Evolutionary conservation across 2,113 vertebrate species (phyloP).

Genomic region (Gymnorhina tibicen): DNA sequence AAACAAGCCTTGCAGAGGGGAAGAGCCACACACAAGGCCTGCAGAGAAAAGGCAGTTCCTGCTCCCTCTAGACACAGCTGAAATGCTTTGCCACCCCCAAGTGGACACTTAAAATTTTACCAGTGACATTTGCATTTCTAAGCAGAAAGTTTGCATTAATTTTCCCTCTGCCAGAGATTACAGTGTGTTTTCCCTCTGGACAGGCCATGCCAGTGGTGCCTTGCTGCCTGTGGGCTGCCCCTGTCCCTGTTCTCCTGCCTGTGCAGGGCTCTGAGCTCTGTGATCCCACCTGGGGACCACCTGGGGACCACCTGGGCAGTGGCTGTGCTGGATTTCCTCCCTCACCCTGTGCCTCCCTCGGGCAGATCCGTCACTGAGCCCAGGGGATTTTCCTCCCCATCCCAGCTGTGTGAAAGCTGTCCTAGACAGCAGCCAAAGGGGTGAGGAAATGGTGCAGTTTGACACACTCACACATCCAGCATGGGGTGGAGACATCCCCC

Average conservation of each 20-base stretch:
- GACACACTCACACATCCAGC: neutral
- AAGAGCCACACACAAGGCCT: neutral
- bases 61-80: conserved; percentile 33
- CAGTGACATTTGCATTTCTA: neutral
- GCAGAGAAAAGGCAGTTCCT: neutral
- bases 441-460: no score
- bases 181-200: neutral
- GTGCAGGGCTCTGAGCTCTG: neutral
- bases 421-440: neutral
- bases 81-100: conserved; percentile 69
- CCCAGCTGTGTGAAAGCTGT: neutral
- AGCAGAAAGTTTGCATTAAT: neutral
- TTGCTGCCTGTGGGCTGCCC: neutral
- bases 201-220: accelerated
- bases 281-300: neutral
- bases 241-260: neutral
- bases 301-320: neutral
- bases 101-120: conserved; percentile 40
- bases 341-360: neutral
- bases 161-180: neutral
- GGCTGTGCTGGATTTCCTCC: neutral
- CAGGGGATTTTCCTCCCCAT: neutral
- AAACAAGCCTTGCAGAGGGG: neutral
- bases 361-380: neutral
- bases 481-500: neutral